Conservation (phyloP, 2,113 vertebrate genomes). For the Lycocorax pyrrhopterus region DNA sequence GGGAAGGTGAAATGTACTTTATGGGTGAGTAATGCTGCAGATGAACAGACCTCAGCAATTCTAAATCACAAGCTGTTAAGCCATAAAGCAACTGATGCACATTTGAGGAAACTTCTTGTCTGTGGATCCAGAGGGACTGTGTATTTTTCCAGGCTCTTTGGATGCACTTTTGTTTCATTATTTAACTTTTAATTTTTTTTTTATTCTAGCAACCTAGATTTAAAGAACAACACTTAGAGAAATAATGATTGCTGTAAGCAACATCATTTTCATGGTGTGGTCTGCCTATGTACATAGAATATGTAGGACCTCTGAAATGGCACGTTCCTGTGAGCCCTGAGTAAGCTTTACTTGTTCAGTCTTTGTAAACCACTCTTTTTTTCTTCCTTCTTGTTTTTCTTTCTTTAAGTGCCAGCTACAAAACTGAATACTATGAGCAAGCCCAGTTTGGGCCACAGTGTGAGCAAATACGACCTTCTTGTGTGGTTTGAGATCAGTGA, state of each 20-base stretch:
- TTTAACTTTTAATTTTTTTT: background rate
- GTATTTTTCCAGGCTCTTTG: background rate
- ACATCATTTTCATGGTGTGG: background rate
- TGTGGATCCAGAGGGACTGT: background rate
- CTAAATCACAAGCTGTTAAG: background rate
- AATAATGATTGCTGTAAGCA: background rate
- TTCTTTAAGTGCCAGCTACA: constrained; percentile 87
- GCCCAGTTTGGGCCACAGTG: constrained; percentile 91
- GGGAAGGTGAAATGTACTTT: background rate
- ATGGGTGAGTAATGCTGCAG: background rate
- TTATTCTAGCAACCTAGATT: background rate
- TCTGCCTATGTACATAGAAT: background rate
- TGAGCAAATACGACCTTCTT: constrained; percentile 97
- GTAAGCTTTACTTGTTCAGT: background rate
- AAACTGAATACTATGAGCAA: constrained; percentile 96
- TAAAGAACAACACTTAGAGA: background rate
- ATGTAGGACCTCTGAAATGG: background rate
- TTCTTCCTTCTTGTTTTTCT: background rate
- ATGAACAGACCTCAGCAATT: background rate
- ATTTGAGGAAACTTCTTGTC: background rate
- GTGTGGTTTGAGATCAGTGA: constrained; percentile 99
- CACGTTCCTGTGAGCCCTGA: background rate
- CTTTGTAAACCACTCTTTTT: background rate
- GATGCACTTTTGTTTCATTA: background rate
- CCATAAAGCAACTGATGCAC: background rate